Evolutionary conservation across 2,797 vertebrate species (phyloP), one percentile per base, ranked within the genome.

Genomic region (Lophotriccus pileatus): DNA sequence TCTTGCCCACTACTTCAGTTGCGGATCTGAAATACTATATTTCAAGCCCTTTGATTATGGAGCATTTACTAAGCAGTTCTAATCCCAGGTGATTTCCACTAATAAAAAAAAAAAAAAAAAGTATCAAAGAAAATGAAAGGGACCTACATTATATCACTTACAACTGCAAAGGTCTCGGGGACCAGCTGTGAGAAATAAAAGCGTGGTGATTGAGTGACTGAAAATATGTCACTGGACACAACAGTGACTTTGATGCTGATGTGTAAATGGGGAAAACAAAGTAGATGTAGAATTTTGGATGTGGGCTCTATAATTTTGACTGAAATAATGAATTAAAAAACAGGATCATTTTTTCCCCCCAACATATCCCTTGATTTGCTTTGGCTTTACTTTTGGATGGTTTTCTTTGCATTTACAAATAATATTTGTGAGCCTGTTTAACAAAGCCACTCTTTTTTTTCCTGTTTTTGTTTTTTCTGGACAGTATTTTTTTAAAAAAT

Each of bases 91-190:
- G 37, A 60, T 43, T 70, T 68, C 44, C 37, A 76, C 14, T n/a
- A 27, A 59, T 86, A 55, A 59, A 46, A 24, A 47, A 84, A 37
- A n/a, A 37, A 37, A 37, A 53, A 59, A 91, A 55, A 32, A 14
- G 4, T 41, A 44, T 84, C 22, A 60, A 52, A 81, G 49, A 36
- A 60, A 80, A 53, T 25, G 3, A 66, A 72, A 87, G 39, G 32
- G 20, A 14, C 16, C 6, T 72, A 19, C 0, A 0, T 28, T 34
- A 2, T 50, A 24, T 50, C n/a, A 37, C 14, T 68, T 74, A 15
- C 3, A 55, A 32, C 34, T 89, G 17, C 27, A 58, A 86, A 36
- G 34, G 36, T 78, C 62, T 77, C 10, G 14, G 50, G 44, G 28
- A n/a, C 24, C 7, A 2, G 37, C 20, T 36, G 10, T 46, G 53